Evolutionary conservation across 2,888 invertebrate genomes (phyloP).

Genomic region (Thecophora atra): DNA sequence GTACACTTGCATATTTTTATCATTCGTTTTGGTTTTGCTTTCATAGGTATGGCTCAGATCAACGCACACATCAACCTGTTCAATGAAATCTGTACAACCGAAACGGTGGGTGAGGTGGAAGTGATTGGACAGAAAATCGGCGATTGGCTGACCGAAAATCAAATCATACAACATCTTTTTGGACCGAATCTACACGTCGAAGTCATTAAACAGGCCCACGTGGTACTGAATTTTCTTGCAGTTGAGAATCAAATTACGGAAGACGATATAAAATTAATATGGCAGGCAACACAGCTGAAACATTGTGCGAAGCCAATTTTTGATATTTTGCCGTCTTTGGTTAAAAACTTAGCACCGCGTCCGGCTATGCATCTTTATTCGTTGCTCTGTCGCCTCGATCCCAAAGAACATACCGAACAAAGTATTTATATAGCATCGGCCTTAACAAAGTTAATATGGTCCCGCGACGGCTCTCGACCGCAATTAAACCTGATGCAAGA

Average conservation of each 20-base stretch:
- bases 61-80: constrained; percentile 92
- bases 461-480: constrained; percentile 71
- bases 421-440: constrained; percentile 91
- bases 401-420: constrained; percentile 92
- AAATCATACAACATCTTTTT: constrained; percentile 92
- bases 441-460: constrained; percentile 91
- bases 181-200: constrained; percentile 98
- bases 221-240: constrained; percentile 90
- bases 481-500: constrained; percentile 64
- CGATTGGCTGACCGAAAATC: constrained; percentile 87
- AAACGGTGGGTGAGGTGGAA: constrained; percentile 86
- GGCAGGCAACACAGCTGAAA: constrained; percentile 94
- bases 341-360: constrained; percentile 87
- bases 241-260: constrained; percentile 90
- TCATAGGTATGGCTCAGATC: constrained; percentile 81
- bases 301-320: constrained; percentile 95
- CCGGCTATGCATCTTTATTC: constrained; percentile 90
- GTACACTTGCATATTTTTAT: background rate
- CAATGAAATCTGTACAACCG: constrained; percentile 90
- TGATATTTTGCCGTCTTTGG: constrained; percentile 87
- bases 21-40: background rate
- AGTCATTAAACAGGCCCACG: constrained; percentile 93
- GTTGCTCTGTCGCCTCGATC: constrained; percentile 85
- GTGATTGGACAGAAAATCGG: constrained; percentile 84
- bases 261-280: constrained; percentile 90